A percentile compares a stretch with the other conserved stretches of the same genome.
Conservation (phyloP, 2,113 vertebrate genomes). For the Thunnus thynnus region DNA sequence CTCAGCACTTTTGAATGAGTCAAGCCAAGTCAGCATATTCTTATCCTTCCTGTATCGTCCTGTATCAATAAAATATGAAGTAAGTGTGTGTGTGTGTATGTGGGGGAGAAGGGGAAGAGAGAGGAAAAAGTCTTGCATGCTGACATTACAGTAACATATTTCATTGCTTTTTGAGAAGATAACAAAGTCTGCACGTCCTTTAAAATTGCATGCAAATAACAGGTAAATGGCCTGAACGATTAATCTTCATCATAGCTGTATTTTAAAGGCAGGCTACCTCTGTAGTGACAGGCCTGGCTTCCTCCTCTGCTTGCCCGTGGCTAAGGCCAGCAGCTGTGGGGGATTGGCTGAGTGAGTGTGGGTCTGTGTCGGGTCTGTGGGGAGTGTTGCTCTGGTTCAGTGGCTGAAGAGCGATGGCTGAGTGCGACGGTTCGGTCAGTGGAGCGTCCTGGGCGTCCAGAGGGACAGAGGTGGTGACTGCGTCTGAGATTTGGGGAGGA, state of each 20-base stretch:
- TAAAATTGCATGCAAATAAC: conserved; percentile 15
- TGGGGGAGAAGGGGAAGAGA: not conserved
- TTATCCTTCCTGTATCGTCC: not conserved
- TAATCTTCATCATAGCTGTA: not conserved
- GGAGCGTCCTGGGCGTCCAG: conserved; percentile 63
- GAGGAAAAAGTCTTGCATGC: not conserved
- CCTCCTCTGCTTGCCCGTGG: conserved; percentile 15
- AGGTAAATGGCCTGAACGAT: not conserved
- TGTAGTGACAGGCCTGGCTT: not conserved
- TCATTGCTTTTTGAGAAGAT: not conserved
- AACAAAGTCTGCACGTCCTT: not conserved
- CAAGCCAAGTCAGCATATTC: conserved; percentile 4
- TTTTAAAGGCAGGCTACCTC: conserved; percentile 54
- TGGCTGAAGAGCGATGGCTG: conserved; percentile 89
- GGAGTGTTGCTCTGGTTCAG: conserved; percentile 87
- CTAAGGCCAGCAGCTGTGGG: conserved; percentile 9
- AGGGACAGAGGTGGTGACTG: conserved; percentile 11
- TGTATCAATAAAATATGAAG: conserved; percentile 9
- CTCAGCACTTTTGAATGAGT: not conserved
- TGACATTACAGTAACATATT: not conserved
- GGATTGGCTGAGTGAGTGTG: not conserved
- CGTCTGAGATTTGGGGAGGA: conserved; percentile 24
- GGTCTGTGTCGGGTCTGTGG: conserved; percentile 10
- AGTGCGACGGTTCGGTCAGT: conserved; percentile 80
- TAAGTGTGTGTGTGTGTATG: not conserved